Percentiles rank a stretch among this genome's conserved stretches.
phyloP scores from a whole-genome alignment of 2,797 vertebrate genomes.

The Chelmon rostratus region DNA sequence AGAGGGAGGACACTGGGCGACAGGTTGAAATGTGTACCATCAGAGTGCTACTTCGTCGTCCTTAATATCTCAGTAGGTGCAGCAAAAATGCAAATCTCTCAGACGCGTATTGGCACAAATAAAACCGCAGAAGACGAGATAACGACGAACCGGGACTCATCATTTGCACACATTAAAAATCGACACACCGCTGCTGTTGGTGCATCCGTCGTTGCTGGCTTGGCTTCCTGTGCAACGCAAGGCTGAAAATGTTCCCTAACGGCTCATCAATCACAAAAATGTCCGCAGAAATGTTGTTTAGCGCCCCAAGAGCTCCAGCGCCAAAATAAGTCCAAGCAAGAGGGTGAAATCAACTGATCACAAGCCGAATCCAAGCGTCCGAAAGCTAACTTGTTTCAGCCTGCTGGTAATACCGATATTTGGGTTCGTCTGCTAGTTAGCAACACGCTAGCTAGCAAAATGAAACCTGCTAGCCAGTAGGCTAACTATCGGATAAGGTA shows the following conservation, averaged over 20 bases:
- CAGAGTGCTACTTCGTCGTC: neutral
- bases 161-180: constrained; percentile 13
- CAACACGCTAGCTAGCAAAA: constrained; percentile 71
- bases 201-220: constrained; percentile 46
- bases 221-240: constrained; percentile 67
- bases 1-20: neutral
- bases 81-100: constrained; percentile 1
- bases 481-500: constrained; percentile 62
- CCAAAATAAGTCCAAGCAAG: constrained; percentile 1
- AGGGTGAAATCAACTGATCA: neutral
- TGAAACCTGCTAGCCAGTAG: constrained; percentile 61
- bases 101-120: constrained; percentile 4
- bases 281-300: constrained; percentile 26
- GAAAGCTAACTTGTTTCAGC: constrained; percentile 32
- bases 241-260: constrained; percentile 51
- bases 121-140: neutral
- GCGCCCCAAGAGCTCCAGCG: constrained; percentile 39
- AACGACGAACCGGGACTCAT: constrained; percentile 24
- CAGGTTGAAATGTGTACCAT: constrained; percentile 26
- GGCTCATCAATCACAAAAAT: constrained; percentile 52
- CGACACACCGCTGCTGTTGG: constrained; percentile 51
- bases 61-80: constrained; percentile 14
- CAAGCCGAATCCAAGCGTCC: constrained; percentile 5
- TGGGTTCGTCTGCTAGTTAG: constrained; percentile 68
- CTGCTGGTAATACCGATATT: constrained; percentile 43